These are phyloP conservation scores for Sturnira hondurensis DNA, from an alignment of 2,113 vertebrate genomes.

Conservation along the genomic window DNA sequence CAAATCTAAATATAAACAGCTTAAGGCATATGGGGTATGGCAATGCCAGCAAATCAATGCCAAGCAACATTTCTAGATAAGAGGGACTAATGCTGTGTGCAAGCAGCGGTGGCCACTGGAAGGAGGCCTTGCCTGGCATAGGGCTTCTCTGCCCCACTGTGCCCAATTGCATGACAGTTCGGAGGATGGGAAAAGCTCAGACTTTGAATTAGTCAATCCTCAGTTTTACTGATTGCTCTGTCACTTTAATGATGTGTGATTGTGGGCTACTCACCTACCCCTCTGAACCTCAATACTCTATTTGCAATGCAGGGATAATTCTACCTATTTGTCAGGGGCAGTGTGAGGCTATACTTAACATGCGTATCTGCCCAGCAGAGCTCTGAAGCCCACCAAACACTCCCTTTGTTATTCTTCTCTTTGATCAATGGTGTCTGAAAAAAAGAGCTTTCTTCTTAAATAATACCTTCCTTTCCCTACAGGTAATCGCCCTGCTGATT, in stretches of 20 bases:
- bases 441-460: background rate
- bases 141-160: background rate
- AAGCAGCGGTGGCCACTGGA: background rate
- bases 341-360: background rate
- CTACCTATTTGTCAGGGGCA: background rate
- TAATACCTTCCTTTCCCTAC: background rate
- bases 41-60: background rate
- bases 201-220: background rate
- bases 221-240: background rate
- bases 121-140: background rate
- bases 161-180: background rate
- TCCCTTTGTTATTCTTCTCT: background rate
- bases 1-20: slow-evolving; percentile 11
- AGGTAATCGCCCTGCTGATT: background rate
- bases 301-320: background rate
- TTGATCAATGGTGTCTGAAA: background rate
- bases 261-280: background rate
- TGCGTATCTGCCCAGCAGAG: background rate
- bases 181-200: background rate
- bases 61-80: background rate
- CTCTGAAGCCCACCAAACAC: background rate
- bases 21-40: background rate
- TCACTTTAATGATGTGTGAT: background rate
- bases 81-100: background rate
- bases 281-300: background rate